Conservation (phyloP, 2,113 vertebrate species). For the Platysternon megacephalum region DNA sequence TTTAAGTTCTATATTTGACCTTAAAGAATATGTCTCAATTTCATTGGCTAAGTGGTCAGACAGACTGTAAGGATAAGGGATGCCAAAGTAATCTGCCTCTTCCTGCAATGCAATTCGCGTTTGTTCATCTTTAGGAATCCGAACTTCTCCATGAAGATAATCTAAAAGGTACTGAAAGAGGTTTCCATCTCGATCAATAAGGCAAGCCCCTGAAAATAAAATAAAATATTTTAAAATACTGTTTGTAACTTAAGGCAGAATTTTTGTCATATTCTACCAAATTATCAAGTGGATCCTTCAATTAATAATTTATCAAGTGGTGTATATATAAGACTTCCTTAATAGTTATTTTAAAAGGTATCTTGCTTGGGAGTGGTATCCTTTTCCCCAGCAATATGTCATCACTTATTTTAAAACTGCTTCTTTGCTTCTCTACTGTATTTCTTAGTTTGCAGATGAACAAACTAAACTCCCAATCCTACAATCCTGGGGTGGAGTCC, state of each 20-base stretch:
- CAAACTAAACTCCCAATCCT: background rate
- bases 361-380: background rate
- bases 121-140: constrained; percentile 74
- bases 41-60: constrained; percentile 82
- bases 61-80: constrained; percentile 79
- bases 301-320: background rate
- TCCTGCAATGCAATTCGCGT: constrained; percentile 74
- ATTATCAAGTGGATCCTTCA: background rate
- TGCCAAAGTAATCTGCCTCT: constrained; percentile 84
- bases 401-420: background rate
- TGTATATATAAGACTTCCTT: background rate
- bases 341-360: background rate
- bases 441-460: background rate
- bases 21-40: constrained; percentile 81
- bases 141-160: constrained; percentile 82
- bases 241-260: background rate
- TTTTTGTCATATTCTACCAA: background rate
- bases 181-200: constrained; percentile 79
- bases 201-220: constrained; percentile 77
- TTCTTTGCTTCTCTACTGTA: background rate
- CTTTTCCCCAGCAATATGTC: background rate
- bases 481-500: background rate
- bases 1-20: constrained; percentile 80
- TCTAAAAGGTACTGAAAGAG: constrained; percentile 83
- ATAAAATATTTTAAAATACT: constrained; percentile 14